Base-by-base conservation (phyloP, 2,113 vertebrate genomes). In the Seriola aureovittata region DNA sequence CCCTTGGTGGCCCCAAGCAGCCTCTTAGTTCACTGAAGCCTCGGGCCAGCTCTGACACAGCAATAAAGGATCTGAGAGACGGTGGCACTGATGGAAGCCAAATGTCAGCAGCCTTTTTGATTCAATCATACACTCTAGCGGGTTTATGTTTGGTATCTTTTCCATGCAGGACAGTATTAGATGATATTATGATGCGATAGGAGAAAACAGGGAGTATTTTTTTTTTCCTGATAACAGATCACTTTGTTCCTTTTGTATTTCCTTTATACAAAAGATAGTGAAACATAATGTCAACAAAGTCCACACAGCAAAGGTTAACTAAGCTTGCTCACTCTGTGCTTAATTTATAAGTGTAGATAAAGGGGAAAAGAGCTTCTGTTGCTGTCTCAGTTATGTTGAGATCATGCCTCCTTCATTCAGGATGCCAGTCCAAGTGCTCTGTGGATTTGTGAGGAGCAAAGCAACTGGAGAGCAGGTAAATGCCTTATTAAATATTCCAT, bases 401-500 rank as follows among this genome's bases (percentile, higher is more conserved):
- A 55, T 55, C 55, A 42, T 17, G 32, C 16, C 48, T 34, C 50
- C 64, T 14, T 54, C 19, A 52, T 69, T 76, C 29, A 50, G 10
- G 48, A 21, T 17, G 59, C 71, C 74, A 64, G 48, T 52, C 65
- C 32, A 14, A 57, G n/a, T 4, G 3, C 42, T 71, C 46, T 29
- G 46, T 32, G 34, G 69, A 32, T 80, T 54, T 38, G 2, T 19
- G 42, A 62, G 57, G 59, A 65, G 68, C 40, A 78, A 57, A 71
- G 52, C 65, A 75, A 38, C 52, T 36, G 25, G 54, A 21, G 67
- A 62, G 16, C 38, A 23, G 62, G 48, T 75, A 58, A 85, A 80
- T 23, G 38, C 25, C 72, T 71, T 23, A 38, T 75, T 34, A 68
- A 75, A 78, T 75, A 82, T 78, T 88, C 48, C n/a, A 64, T 66